Percentiles rank a stretch among this genome's conserved stretches.
These are phyloP conservation scores for Cephalotes varians DNA, from an alignment of 2,888 invertebrate species.

Conservation along the genomic window DNA sequence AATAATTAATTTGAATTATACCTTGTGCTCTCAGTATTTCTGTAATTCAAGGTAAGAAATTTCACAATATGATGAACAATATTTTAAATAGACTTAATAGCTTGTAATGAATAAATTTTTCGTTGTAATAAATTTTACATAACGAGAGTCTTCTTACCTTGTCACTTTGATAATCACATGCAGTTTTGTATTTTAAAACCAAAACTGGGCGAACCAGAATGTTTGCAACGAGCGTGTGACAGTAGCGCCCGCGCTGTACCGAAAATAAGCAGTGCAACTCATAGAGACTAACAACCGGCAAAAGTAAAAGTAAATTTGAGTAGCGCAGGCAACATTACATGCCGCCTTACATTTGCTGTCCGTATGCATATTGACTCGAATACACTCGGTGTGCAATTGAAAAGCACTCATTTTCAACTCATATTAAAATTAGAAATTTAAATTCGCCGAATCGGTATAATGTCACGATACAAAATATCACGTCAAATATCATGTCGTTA, in stretches of 20 bases:
- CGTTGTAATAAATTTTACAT: not conserved
- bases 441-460: not conserved
- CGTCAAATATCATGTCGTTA: too few species aligned
- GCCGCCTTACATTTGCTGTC: constrained; percentile 55
- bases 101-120: not conserved
- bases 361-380: not conserved
- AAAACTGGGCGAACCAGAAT: constrained; percentile 5
- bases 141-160: not conserved
- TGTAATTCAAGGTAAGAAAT: not conserved
- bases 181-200: not conserved
- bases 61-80: not conserved
- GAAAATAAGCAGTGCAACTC: constrained; percentile 3
- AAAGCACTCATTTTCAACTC: constrained; percentile 15
- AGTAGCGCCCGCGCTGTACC: not conserved
- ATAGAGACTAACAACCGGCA: constrained; percentile 36
- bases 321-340: constrained; percentile 17
- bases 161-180: not conserved
- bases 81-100: not conserved
- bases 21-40: not conserved
- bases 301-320: constrained; percentile 69
- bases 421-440: not conserved
- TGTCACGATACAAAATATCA: not conserved
- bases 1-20: not conserved
- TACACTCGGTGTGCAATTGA: constrained; percentile 44
- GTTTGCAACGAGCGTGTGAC: not conserved